A percentile compares a stretch with the other conserved stretches of the same genome.
Evolutionary conservation across 1,140 invertebrate species (phyloP).

Genomic region (Papilio polytes): DNA sequence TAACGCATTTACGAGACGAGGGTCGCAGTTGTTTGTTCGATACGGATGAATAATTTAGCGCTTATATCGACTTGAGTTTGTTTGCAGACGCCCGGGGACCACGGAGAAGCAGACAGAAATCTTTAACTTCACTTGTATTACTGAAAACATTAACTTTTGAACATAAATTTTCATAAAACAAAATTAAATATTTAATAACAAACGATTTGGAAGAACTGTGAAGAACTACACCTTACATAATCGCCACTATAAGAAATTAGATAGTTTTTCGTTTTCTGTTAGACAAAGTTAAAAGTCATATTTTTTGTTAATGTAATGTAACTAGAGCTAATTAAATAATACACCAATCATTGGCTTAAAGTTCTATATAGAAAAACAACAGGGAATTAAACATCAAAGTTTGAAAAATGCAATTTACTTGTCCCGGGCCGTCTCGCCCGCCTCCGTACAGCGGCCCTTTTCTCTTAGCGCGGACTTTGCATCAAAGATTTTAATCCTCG

Average conservation of each 20-base stretch:
- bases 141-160: not conserved
- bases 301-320: not conserved
- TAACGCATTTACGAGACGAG: constrained; percentile 36
- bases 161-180: not conserved
- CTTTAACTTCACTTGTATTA: not conserved
- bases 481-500: not conserved
- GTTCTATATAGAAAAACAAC: not conserved
- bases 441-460: not conserved
- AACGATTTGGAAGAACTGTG: too few species aligned
- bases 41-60: constrained; percentile 36
- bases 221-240: too few species aligned
- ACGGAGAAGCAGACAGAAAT: not conserved
- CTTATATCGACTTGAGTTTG: constrained; percentile 32
- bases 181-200: not conserved
- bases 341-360: not conserved
- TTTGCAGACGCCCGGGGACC: constrained; percentile 10
- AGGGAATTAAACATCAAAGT: constrained; percentile 5
- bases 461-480: not conserved
- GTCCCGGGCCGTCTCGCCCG: not conserved
- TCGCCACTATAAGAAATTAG: too few species aligned
- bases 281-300: too few species aligned
- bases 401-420: constrained; percentile 28
- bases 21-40: constrained; percentile 32
- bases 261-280: too few species aligned
- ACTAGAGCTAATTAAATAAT: not conserved